Evolutionary conservation across 2,797 vertebrate genomes (phyloP).

Genomic region (Rhabdophis nuchalis): DNA sequence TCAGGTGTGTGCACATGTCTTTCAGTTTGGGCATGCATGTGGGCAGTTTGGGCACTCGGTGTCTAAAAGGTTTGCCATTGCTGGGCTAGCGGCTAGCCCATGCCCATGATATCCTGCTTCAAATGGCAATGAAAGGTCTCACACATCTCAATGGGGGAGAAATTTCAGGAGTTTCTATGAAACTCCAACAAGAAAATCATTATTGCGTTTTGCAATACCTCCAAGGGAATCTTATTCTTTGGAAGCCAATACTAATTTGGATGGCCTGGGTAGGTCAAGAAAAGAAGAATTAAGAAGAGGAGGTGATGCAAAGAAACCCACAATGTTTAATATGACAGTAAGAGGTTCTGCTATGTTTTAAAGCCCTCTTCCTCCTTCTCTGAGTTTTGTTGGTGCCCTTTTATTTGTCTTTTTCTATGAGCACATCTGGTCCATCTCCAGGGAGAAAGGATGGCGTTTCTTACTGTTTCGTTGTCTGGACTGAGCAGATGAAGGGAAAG

Average conservation of each 20-base stretch:
- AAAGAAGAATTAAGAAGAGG: background rate
- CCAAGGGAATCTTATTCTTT: background rate
- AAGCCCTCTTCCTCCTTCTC: background rate
- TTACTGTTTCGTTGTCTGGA: background rate
- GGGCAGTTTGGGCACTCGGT: no score
- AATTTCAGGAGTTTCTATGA: background rate
- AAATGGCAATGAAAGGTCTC: background rate
- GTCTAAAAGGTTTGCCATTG: no score
- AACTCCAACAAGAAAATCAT: background rate
- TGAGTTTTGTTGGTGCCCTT: background rate
- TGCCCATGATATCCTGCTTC: background rate
- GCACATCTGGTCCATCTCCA: background rate
- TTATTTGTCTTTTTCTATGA: background rate
- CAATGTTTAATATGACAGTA: background rate
- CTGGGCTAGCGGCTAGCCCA: background rate
- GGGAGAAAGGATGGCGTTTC: background rate
- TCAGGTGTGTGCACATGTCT: no score
- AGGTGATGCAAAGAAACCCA: background rate
- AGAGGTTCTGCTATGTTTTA: background rate
- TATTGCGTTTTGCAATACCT: background rate
- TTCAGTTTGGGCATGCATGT: no score
- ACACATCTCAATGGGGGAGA: background rate
- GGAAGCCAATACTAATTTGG: background rate
- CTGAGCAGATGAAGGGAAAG: background rate
- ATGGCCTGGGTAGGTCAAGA: background rate